Evolutionary conservation across 2,888 invertebrate species (phyloP), one percentile per base, ranked within the genome.

Genomic region (Cacoxenus indagator): DNA sequence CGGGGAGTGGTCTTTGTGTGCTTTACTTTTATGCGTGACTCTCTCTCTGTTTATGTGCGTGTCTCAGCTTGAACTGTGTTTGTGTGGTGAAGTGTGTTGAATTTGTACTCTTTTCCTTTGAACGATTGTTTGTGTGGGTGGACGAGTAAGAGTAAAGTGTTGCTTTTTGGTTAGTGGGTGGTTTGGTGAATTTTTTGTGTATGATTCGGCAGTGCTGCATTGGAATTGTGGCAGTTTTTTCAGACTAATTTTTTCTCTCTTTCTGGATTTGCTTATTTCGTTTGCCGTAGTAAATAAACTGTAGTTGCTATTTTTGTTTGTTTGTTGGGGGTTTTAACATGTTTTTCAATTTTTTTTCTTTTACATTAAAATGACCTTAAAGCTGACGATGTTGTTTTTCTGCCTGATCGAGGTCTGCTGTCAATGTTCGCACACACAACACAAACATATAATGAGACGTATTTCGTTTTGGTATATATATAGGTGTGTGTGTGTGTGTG

Each of bases 1-100:
- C 72, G 84, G 85, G 85, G 85, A 85, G 85, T 85, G 85, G 85
- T 85, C 84, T 78, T 76, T 75, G 64, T 73, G 69, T 70, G 71
- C 24, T 57, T 26, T 22, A 37, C 9, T 46, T 68, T 17, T 24
- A 31, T 57, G 62, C 51, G 19, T 59, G 54, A 19, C 64, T 54
- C 59, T 46, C 19, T 43, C 29, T 67, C 19, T 54, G 45, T 29
- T n/a, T 17, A 9, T 43, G 19, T 45, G 11, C 26, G 55, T 37
- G 22, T n/a, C 29, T 27, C 64, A n/a, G 14, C 19, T 64, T 43
- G 29, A 45, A 29, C 55, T 62, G n/a, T 43, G 48, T 61, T 29
- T 54, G 57, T 55, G 45, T 46, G 31, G 61, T 57, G 57, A 57
- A 57, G 51, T 51, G 11, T 51, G 51, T 51, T 51, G 51, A 51